Evolutionary conservation across 2,797 vertebrate species (phyloP).

Genomic region (Eulemur rubriventer): DNA sequence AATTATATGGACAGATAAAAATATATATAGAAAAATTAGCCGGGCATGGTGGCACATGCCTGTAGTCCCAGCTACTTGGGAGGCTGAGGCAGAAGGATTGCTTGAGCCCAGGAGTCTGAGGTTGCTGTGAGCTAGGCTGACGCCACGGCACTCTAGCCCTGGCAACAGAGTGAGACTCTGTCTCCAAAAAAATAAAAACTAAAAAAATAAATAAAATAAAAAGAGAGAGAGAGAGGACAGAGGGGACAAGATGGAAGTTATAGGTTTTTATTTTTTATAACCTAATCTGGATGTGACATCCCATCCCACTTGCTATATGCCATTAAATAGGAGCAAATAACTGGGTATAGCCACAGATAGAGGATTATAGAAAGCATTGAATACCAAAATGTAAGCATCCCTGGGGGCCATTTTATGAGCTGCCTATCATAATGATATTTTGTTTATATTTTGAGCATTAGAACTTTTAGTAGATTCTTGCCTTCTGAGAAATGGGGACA

Average conservation of each 20-base stretch:
- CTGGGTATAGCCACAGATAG: background rate
- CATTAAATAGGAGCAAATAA: background rate
- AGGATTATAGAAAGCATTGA: background rate
- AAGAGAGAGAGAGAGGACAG: rapidly evolving
- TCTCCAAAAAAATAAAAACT: too few species aligned
- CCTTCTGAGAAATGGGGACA: background rate
- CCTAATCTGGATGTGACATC: background rate
- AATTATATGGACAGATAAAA: too few species aligned
- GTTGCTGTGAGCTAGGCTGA: too few species aligned
- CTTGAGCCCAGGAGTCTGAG: too few species aligned
- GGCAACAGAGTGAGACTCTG: too few species aligned
- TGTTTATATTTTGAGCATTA: background rate
- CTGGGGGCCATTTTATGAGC: background rate
- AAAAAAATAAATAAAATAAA: too few species aligned
- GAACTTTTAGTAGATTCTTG: background rate
- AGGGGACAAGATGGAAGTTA: background rate
- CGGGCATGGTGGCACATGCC: too few species aligned
- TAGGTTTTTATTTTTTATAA: background rate
- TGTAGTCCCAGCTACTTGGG: too few species aligned
- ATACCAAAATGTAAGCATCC: background rate
- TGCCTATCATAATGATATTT: background rate
- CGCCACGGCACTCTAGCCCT: too few species aligned
- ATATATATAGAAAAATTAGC: too few species aligned
- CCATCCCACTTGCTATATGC: background rate
- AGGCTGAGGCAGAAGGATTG: too few species aligned